These are phyloP conservation scores for Malurus splendens DNA, from an alignment of 2,797 vertebrate species.

Conservation along the genomic window DNA sequence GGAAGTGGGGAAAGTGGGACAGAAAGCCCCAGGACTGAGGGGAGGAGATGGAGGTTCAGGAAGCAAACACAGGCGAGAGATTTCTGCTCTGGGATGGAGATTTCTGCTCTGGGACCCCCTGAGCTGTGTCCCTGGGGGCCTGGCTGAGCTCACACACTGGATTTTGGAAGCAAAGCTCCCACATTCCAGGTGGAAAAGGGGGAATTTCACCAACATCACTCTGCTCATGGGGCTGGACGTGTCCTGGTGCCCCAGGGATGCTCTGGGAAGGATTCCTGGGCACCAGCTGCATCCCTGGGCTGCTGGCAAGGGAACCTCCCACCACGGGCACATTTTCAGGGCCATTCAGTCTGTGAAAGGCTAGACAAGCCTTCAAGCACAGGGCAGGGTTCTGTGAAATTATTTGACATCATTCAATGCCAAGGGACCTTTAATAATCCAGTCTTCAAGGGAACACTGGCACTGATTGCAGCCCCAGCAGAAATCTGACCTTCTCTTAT, in stretches of 20 bases:
- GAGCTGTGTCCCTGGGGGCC: neutral
- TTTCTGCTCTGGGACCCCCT: neutral
- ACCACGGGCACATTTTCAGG: neutral
- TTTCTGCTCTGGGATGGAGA: neutral
- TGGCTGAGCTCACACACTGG: neutral
- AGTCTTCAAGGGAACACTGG: neutral
- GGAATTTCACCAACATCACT: too few species aligned
- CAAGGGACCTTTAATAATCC: slow-evolving; percentile 2
- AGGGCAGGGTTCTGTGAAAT: neutral
- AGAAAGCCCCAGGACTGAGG: neutral
- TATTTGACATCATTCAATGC: neutral
- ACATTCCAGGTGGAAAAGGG: neutral
- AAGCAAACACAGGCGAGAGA: neutral
- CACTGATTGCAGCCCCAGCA: neutral
- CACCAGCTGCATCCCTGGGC: neutral
- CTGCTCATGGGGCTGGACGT: neutral
- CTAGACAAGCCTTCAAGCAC: neutral
- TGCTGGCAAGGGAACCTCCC: neutral
- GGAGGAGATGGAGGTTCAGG: neutral
- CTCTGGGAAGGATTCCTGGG: neutral
- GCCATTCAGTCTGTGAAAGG: neutral
- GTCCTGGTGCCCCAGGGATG: neutral
- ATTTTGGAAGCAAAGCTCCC: neutral
- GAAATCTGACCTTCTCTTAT: slow-evolving; percentile 8
- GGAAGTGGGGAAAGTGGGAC: neutral